Base-by-base conservation (phyloP, 2,888 invertebrate species). In the Spodoptera exigua region DNA sequence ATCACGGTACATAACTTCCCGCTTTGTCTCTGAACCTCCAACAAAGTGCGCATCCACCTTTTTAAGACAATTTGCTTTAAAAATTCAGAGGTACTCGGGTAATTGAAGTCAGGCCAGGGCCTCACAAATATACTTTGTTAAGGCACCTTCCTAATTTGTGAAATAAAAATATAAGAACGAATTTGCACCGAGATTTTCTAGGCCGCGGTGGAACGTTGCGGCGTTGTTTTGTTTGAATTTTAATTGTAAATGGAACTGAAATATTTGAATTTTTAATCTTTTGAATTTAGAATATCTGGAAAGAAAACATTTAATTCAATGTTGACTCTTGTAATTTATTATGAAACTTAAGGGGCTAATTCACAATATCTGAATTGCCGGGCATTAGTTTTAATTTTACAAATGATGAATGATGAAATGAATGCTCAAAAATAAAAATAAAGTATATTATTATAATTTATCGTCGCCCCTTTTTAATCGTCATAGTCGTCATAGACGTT, bases 1-100 rank as follows among this genome's bases (percentile, higher is more conserved):
- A 82, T 74, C 77, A 79, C 76, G 78, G 76, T 60, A 72, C 79
- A 73, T 81, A 81, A 81, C 74, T 76, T 70, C 49, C 47, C 35
- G 62, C 73, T 66, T 76, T 78, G 72, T 80, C 64, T 80, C 62
- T 27, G 14, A 51, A 44, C 37, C 47, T 27, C 49, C 46, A n/a
- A 61, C 68, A 60, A 74, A 76, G 60, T 65, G 55, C 40, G 68
- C 63, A 58, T 71, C 71, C 52, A 65, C 70, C 67, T 75, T 68
- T 67, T 67, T 64, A 74, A 68, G 69, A 69, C 65, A 70, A 70
- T 76, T 78, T 62, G 40, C 66, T 67, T 77, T 69, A 74, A 77
- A 77, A 73, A 75, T 77, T 73, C 66, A 77, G 48, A 58, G 49
- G 61, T 64, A 56, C 62, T 72, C 53, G 51, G 54, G 64, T 76